Evolutionary conservation across 2,797 vertebrate genomes (phyloP), one percentile per base, ranked within the genome.

Genomic region (Lacerta agilis): DNA sequence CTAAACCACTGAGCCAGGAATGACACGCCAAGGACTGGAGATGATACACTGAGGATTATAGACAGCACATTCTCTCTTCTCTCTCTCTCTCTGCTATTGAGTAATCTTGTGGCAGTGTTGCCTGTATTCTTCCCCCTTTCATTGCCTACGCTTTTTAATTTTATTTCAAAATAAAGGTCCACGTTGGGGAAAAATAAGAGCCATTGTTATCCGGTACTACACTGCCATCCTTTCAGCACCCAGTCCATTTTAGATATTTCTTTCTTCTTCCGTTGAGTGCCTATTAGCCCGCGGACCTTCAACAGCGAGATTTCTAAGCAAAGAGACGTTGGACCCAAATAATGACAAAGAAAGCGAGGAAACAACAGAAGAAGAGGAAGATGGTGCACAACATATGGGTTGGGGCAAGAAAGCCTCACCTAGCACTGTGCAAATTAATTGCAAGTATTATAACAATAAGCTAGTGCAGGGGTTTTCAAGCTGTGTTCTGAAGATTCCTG

Each of bases 321-420:
- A 95, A 94, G 93, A 95, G 88, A 92, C 94, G 90, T 93, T 94
- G 92, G 94, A 93, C 90, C 92, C 90, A 95, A 95, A 93, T 91
- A 93, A 94, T 91, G 92, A 92, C 90, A 61, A 92, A 79, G 79
- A 82, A 94, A 93, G 71, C 86, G 89, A 93, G 9, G 90, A 66
- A 33, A 38, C 0, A 23, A 41, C 33, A 79, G 66, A 4, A 38
- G n/a, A 61, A 23, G 58, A 18, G 87, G 90, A 88, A 86, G 49
- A 66, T 18, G 58, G 20, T 5, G 18, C 88, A 92, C 91, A 84
- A 88, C 86, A 89, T 29, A 43, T 41, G 91, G 91, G 66, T 11
- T 80, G 83, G 67, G 71, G 25, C 8, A 27, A 75, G 55, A 29
- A 82, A 69, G 20, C 64, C 73, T 38, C 88, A 88, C 88, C 38